Evolutionary conservation across 2,113 vertebrate species (phyloP).

Genomic region (Corythaeola cristata): DNA sequence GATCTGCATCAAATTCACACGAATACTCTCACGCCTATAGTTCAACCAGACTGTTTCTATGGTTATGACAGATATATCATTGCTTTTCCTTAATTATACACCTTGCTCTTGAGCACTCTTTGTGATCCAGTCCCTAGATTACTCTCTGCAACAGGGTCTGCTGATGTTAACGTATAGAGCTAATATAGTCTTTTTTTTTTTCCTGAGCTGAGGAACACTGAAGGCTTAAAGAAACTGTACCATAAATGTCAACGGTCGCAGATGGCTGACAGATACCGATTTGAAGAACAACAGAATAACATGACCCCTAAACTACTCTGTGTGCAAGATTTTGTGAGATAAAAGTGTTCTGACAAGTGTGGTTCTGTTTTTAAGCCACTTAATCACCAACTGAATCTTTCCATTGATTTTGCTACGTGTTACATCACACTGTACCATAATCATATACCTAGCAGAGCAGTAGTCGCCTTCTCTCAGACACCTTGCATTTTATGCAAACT

Average conservation of each 20-base stretch:
- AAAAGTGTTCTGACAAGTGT: neutral
- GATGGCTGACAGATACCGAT: neutral
- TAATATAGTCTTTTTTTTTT: neutral
- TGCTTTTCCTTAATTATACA: conserved; percentile 33
- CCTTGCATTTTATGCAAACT: neutral
- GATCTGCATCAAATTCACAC: neutral
- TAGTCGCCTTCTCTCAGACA: neutral
- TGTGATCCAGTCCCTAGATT: neutral
- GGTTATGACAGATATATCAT: conserved; percentile 41
- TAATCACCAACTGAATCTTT: neutral
- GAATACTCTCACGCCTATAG: neutral
- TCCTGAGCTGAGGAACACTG: neutral
- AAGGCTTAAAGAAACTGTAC: neutral
- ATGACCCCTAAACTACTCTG: neutral
- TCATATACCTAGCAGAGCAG: neutral
- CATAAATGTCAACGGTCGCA: neutral
- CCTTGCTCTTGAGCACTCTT: neutral
- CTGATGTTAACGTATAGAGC: neutral
- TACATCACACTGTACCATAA: neutral
- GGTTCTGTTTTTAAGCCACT: neutral
- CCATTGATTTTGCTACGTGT: neutral
- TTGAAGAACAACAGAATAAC: neutral
- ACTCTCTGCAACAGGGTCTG: neutral
- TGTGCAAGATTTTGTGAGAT: neutral
- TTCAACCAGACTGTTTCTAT: conserved; percentile 35